A percentile compares a stretch with the other conserved stretches of the same genome.
These are phyloP conservation scores for Escarpia spicata DNA, from an alignment of 2,888 invertebrate genomes.

Conservation along the genomic window DNA sequence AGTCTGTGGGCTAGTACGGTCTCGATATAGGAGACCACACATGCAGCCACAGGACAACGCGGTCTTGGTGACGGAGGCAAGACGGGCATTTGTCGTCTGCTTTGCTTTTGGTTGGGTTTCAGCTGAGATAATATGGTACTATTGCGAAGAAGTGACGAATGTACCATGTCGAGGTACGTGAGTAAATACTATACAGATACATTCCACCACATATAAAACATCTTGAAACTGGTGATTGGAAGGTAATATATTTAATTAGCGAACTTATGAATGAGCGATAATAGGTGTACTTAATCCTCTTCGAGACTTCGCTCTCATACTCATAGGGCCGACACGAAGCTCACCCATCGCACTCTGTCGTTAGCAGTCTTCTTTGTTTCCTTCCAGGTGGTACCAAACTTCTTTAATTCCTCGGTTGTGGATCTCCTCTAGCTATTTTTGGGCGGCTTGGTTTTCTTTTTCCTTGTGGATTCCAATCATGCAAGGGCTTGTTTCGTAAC, in stretches of 20 bases:
- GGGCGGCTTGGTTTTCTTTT: too few relatives aligned
- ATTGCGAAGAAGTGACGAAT: not conserved
- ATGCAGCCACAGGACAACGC: not conserved
- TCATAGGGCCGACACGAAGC: too few relatives aligned
- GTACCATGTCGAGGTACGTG: not conserved
- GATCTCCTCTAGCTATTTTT: too few relatives aligned
- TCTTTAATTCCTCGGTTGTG: too few relatives aligned
- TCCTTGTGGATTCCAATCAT: too few relatives aligned
- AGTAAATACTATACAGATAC: not conserved
- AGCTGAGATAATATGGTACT: not conserved
- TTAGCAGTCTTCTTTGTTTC: too few relatives aligned
- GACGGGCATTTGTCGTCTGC: constrained; percentile 8
- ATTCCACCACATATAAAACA: not conserved
- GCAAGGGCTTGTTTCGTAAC: too few relatives aligned
- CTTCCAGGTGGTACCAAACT: too few relatives aligned
- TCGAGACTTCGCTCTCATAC: too few relatives aligned
- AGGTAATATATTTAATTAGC: not conserved
- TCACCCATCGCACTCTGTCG: too few relatives aligned
- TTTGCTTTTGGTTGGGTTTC: not conserved
- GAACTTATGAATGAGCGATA: not conserved
- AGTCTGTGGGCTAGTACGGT: too few relatives aligned
- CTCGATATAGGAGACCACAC: too few relatives aligned
- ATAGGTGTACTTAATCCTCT: not conserved
- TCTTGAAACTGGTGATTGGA: not conserved
- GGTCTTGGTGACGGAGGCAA: not conserved